Evolutionary conservation across 2,797 vertebrate genomes (phyloP), one percentile per base, ranked within the genome.

Genomic region (Gambusia yucatana): DNA sequence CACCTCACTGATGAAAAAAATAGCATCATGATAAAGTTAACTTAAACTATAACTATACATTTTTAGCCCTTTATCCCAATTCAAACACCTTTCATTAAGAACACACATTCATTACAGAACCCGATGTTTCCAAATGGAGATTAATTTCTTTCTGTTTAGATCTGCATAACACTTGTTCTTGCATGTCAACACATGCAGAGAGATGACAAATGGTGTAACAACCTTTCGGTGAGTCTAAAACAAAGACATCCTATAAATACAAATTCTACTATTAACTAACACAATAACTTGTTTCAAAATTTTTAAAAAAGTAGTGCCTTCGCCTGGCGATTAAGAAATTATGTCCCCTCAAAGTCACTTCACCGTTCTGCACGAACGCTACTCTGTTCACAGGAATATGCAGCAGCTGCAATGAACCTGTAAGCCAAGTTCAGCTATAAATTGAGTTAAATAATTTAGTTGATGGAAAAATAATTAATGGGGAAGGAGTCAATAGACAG

Each of bases 381-480:
- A 79, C 48, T 89, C 84, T 90, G 73, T 87, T 87, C 73, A 77
- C 59, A 57, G 82, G 72, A 79, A 78, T 76, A 73, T 44, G 75
- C 44, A 67, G 33, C 0, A 47, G 77, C 67, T 73, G 77, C 87
- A 87, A 84, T 86, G 90, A 93, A 89, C 89, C 77, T 79, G 76
- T 44, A 84, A 88, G 88, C 84, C 83, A 89, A 84, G 84, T 91
- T 89, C 84, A 90, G 85, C 87, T 79, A 78, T 87, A 90, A 94
- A 93, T 93, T 93, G 89, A 82, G 86, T 92, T 95, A 91, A 95
- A 95, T 95, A 93, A 95, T 95, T 95, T 88, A 95, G 89, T 76
- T 89, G 92, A 93, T 89, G 89, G 91, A 95, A 94, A 94, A 94
- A 95, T 93, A 94, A 95, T 95, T 94, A 95, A 94, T 93, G 90